A percentile compares a stretch with the other conserved stretches of the same genome.
phyloP scores from a whole-genome alignment of 2,888 invertebrate genomes.

The Sepioteuthis lessoniana region DNA sequence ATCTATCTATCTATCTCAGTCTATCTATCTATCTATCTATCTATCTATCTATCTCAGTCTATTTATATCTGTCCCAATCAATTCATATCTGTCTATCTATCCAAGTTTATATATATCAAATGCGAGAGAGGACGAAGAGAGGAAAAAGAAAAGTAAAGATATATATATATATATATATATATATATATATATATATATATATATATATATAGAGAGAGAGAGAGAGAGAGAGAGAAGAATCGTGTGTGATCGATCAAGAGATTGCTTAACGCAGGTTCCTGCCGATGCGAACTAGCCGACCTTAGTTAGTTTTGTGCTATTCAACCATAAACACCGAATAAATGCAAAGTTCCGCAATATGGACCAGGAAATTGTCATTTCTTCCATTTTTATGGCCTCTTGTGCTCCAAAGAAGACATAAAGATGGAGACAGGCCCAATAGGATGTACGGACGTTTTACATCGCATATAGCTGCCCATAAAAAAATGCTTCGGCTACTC shows the following conservation, averaged over 20 bases:
- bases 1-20: neutral
- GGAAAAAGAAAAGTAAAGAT: neutral
- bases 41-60: no score
- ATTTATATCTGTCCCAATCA: no score
- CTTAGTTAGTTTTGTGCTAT: neutral
- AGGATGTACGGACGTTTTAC: neutral
- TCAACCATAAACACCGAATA: neutral
- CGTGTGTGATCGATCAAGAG: neutral
- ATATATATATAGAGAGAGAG: neutral
- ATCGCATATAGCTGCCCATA: neutral
- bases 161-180: no score
- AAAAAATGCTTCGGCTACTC: neutral
- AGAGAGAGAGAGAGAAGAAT: neutral
- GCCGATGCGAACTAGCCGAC: neutral
- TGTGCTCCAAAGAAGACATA: neutral
- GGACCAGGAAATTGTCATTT: neutral
- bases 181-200: no score
- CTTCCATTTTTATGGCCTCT: neutral
- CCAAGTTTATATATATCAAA: no score
- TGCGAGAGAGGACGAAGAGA: neutral
- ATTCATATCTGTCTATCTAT: no score
- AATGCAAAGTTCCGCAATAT: neutral
- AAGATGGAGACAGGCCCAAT: neutral
- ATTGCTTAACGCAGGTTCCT: neutral
- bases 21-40: no score